A percentile compares a stretch with the other conserved stretches of the same genome.
Evolutionary conservation across 2,888 invertebrate species (phyloP).

Genomic region (Latrodectus hesperus): DNA sequence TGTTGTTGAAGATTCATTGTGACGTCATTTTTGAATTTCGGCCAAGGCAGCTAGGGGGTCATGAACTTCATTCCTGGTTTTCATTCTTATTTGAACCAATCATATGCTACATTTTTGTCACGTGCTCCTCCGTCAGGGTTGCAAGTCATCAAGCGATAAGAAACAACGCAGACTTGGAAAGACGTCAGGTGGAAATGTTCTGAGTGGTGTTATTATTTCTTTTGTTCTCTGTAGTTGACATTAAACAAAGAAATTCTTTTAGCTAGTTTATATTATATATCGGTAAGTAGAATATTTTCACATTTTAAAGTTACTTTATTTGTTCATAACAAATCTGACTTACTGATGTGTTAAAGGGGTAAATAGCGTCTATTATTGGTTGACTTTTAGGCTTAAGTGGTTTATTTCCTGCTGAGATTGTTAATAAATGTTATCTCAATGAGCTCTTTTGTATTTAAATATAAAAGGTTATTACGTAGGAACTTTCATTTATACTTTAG

Average conservation of each 20-base stretch:
- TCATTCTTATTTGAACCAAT: slow-evolving; percentile 52
- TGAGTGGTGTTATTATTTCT: slow-evolving; percentile 42
- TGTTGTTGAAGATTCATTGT: slow-evolving; percentile 34
- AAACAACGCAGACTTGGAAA: slow-evolving; percentile 61
- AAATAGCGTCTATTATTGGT: slow-evolving; percentile 52
- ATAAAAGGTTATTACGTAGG: too few relatives aligned
- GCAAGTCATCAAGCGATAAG: slow-evolving; percentile 70
- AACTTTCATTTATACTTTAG: too few relatives aligned
- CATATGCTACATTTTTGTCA: slow-evolving; percentile 32
- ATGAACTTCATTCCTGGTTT: slow-evolving; percentile 67
- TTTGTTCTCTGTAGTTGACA: slow-evolving; percentile 42
- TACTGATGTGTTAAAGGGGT: slow-evolving; percentile 22
- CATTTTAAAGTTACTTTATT: neutral
- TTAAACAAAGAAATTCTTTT: slow-evolving; percentile 28
- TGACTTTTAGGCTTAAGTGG: slow-evolving; percentile 61
- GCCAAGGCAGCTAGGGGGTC: slow-evolving; percentile 68
- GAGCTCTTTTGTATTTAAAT: neutral
- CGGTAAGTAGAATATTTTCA: slow-evolving; percentile 28
- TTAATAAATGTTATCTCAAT: slow-evolving; percentile 7
- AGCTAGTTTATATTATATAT: slow-evolving; percentile 39
- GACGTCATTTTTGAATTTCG: slow-evolving; percentile 61
- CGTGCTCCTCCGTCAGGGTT: slow-evolving; percentile 63
- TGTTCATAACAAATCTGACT: neutral
- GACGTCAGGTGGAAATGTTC: slow-evolving; percentile 67
- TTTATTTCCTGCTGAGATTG: slow-evolving; percentile 63